Evolutionary conservation across 2,797 vertebrate species (phyloP), one percentile per base, ranked within the genome.

Genomic region (Spea hammondii): DNA sequence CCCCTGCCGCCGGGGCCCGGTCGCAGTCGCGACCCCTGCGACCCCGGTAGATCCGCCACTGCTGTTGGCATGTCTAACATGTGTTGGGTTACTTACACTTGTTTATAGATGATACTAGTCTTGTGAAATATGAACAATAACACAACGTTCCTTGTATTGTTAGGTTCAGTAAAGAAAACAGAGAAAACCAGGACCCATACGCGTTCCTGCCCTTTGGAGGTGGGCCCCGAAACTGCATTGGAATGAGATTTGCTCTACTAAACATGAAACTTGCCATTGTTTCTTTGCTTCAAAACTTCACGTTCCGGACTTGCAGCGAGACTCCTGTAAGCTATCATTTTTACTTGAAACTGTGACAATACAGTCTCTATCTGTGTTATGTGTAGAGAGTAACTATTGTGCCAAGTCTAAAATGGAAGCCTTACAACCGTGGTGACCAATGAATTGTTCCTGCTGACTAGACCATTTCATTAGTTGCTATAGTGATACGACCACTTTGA

Each of bases 181-280:
- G 89, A 68, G 87, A 90, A 1, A 65, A 70, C 69, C 83, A 93
- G 0, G 89, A 93, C 65, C 94, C 91, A 0, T 95, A 94, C 8
- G 46, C 78, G 0, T 96, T 90, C 76, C 79, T 96, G 68, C 94
- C 95, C n/a, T 97, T 97, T 60, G 95, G 96, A 78, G 84, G 86
- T 0, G 95, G 95, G 0, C 96, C 96, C 72, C 91, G 93, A 70
- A 97, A 96, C 86, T 96, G 95, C 82, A 85, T 96, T 0, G 94
- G 94, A 76, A 94, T 95, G 94, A 85, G 93, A 59, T 96, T 94
- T 83, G 94, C 93, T 5, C 17, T 92, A 7, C 60, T 96, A 79
- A 84, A 77, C 79, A 90, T 96, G 83, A 96, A 96, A 87, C 57
- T 93, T 3, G 90, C 85, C 4, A 10, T 95, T 0, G 1, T 76